Base-by-base conservation (phyloP, 2,888 invertebrate species). In the Rhamphomyia laevipes region DNA sequence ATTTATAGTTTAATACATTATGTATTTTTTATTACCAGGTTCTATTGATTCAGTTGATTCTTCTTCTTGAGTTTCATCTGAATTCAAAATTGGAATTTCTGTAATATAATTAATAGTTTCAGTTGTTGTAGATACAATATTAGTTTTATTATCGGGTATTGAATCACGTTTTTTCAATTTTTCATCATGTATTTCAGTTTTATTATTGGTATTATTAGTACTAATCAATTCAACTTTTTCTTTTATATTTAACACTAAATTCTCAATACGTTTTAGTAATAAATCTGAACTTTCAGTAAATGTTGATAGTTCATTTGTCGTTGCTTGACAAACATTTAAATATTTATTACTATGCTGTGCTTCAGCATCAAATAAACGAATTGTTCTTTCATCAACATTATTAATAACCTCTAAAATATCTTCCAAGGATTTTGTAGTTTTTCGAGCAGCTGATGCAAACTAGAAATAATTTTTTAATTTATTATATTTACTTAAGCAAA, bases 231-330 rank as follows among this genome's bases (percentile, higher is more conserved):
- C 56, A 37, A 61, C 48, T 40, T 60, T 59, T 13, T 58, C 59
- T 38, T 59, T 58, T 4, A 64, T 56, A 48, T 58, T 58, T 12
- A 56, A 53, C 9, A 66, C 56, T 4, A 63, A 41, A 47, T 59
- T 53, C 49, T 66, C 66, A 31, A 65, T 60, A 37, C 62, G 62
- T 49, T 67, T 66, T 33, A 70, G 52, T 23, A 68, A 41, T 46
- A 61, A 53, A 55, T 65, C 64, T 3, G 66, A 63, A 53, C 63
- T 66, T 53, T 60, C 62, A 1, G 66, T 63, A 50, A 65, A 65
- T n/a, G 63, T 60, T 5, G 60, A 57, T 4, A 68, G 43, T 52
- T 66, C 63, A 47, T 59, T 60, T 16, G 61, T 60, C 15, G 63
- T 60, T 11, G 60, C 57, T 45, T 61, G 58, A 48, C 65, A 68